These are phyloP conservation scores for Meloidogyne hapla DNA, from an alignment of 1,140 invertebrate genomes.

Conservation along the genomic window DNA sequence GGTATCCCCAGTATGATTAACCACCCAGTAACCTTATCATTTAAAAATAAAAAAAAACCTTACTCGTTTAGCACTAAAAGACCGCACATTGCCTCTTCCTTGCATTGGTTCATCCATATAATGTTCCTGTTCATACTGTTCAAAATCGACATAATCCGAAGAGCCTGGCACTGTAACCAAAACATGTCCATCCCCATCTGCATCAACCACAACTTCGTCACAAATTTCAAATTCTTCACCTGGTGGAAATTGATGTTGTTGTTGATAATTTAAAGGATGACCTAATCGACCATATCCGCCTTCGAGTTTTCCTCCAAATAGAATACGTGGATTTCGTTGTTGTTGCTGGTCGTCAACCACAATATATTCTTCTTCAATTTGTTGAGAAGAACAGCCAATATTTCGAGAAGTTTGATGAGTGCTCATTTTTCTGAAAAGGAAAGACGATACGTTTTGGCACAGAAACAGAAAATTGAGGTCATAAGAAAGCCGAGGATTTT, in stretches of 20 bases:
- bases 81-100: neutral
- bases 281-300: neutral
- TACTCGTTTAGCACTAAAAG: neutral
- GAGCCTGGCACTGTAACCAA: neutral
- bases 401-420: neutral
- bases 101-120: neutral
- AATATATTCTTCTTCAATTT: neutral
- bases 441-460: constrained; percentile 4
- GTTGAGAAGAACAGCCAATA: neutral
- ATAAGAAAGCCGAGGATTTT: neutral
- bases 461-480: neutral
- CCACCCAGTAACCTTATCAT: too few relatives aligned
- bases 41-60: too few relatives aligned
- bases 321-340: neutral
- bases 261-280: neutral
- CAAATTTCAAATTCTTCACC: neutral
- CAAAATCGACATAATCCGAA: neutral
- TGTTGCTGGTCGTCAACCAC: neutral
- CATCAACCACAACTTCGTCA: neutral
- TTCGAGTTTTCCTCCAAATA: neutral
- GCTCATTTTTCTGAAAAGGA: neutral
- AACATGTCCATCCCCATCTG: neutral
- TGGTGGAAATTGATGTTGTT: neutral
- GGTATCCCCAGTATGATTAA: too few relatives aligned
- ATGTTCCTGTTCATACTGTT: neutral